A percentile compares a stretch with the other conserved stretches of the same genome.
Evolutionary conservation across 2,113 vertebrate species (phyloP).

Genomic region (Electrona antarctica): DNA sequence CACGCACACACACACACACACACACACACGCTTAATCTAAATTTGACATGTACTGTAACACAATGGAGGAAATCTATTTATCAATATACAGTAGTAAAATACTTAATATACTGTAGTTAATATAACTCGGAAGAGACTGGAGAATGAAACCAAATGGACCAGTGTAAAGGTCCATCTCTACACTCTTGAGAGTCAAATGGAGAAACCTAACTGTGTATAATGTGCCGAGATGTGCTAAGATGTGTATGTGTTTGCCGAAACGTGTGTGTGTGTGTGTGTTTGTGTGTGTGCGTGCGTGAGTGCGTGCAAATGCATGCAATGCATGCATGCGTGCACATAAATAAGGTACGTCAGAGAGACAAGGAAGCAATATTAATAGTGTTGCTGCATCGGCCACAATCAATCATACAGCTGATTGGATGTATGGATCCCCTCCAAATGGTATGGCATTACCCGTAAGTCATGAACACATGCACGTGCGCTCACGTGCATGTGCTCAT

Average conservation of each 20-base stretch:
- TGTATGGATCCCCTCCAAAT: conserved; percentile 8
- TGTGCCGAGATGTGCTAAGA: too few species aligned
- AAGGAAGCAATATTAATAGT: conserved; percentile 15
- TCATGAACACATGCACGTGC: conserved; percentile 13
- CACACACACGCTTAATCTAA: conserved; percentile 23
- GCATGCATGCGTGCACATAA: conserved; percentile 10
- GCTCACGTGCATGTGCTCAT: background rate
- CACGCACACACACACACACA: conserved; percentile 13
- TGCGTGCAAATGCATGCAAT: conserved; percentile 4
- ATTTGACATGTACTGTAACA: background rate
- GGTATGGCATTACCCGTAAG: background rate
- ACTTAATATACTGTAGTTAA: conserved; percentile 6
- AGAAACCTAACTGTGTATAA: too few species aligned
- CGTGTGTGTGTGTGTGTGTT: background rate
- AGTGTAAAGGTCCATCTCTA: too few species aligned
- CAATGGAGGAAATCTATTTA: conserved; percentile 31
- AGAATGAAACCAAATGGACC: too few species aligned
- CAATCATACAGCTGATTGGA: conserved; percentile 20
- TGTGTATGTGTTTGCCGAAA: too few species aligned
- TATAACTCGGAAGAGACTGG: too few species aligned
- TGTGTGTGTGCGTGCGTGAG: background rate
- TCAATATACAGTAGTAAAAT: conserved; percentile 4
- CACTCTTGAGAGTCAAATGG: too few species aligned
- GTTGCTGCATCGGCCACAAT: conserved; percentile 2
- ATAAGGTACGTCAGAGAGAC: conserved; percentile 15